phyloP scores from a whole-genome alignment of 2,113 vertebrate genomes.

The Toxostoma redivivum region DNA sequence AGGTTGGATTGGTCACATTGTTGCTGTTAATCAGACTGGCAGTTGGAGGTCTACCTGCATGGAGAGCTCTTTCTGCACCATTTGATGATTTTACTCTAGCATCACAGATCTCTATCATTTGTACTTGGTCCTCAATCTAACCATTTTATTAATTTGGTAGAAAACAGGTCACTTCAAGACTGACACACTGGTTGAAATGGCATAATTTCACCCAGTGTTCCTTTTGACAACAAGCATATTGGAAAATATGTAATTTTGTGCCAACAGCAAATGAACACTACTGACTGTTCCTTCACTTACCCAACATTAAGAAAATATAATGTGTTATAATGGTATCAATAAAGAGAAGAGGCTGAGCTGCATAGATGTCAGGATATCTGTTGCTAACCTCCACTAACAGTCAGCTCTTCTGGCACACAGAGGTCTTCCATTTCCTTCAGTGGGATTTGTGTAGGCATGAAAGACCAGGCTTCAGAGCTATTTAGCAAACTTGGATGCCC shows the following conservation, averaged over 20 bases:
- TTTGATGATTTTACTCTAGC: neutral
- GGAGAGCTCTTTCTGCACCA: neutral
- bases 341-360: neutral
- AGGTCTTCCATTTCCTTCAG: neutral
- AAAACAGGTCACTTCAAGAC: neutral
- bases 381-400: neutral
- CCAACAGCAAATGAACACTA: neutral
- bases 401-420: neutral
- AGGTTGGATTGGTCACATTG: neutral
- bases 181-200: neutral
- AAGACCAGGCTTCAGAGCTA: neutral
- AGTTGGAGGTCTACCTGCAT: neutral
- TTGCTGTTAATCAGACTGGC: neutral
- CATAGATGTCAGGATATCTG: neutral
- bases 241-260: neutral
- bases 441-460: neutral
- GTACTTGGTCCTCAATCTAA: neutral
- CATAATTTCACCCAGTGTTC: neutral
- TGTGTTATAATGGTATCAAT: neutral
- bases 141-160: neutral
- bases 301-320: neutral
- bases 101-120: neutral
- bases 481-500: neutral
- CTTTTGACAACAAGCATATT: neutral
- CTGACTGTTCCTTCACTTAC: neutral